Conservation (phyloP, 2,113 vertebrate species). For the Ivindomyrus marchei region DNA sequence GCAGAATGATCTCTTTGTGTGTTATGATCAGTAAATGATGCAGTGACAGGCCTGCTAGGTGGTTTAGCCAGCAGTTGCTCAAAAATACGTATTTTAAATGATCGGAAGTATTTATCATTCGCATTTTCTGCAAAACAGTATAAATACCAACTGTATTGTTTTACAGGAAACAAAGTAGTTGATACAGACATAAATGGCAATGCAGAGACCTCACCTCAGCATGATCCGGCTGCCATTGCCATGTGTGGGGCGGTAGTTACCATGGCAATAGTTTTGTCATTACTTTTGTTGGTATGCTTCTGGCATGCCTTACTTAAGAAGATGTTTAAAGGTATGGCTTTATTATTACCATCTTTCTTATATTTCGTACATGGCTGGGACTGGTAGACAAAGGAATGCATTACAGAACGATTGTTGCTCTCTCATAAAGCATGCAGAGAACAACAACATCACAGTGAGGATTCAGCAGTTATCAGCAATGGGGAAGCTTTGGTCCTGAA, state of each 20-base stretch:
- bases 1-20: background rate
- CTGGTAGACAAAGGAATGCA: background rate
- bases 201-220: slow-evolving; percentile 40
- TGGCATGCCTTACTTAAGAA: slow-evolving; percentile 38
- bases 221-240: slow-evolving; percentile 46
- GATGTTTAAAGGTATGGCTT: slow-evolving; percentile 32
- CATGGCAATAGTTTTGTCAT: slow-evolving; percentile 54
- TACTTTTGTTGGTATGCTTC: slow-evolving; percentile 62
- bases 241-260: slow-evolving; percentile 59
- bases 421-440: slow-evolving; percentile 39
- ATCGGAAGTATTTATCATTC: background rate
- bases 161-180: slow-evolving; percentile 55
- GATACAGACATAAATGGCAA: slow-evolving; percentile 43
- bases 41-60: no score
- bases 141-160: slow-evolving; percentile 12
- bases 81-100: background rate
- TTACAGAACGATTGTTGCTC: background rate
- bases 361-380: background rate
- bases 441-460: slow-evolving; percentile 17
- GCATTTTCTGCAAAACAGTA: background rate
- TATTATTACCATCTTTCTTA: background rate
- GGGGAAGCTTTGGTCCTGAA: slow-evolving; percentile 11
- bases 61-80: background rate
- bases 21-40: background rate
- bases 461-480: background rate